Evolutionary conservation across 2,797 vertebrate species (phyloP), one percentile per base, ranked within the genome.

Genomic region (Pseudochirops corinnae): DNA sequence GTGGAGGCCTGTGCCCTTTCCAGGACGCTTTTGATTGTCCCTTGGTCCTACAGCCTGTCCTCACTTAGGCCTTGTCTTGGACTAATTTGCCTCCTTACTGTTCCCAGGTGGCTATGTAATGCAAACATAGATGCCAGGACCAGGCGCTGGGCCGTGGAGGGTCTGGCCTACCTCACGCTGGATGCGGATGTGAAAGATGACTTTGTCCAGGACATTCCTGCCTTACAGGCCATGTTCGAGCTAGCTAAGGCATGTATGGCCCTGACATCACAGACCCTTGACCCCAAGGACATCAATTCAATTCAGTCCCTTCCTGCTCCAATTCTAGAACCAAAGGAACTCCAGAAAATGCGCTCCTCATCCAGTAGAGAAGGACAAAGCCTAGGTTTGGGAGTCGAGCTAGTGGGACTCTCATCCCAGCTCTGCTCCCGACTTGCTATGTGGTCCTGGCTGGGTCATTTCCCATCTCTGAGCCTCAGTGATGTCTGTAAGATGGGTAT

Each of bases 121-220:
- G 98, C 98, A 0, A 97, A 98, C 97, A 99, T 99, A 94, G 99
- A 99, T 91, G 98, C 99, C 5, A 99, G 99, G 96, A 99, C 99
- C 55, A 99, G 99, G 96, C 99, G 99, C 95, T 99, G 99, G 99
- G 99, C 99, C 0, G 99, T 99, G 56, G 99, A 99, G 96, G 99
- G 99, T 90, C 98, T 99, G 96, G 99, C 99, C 0, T 99, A 99
- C 97, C 99, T 99, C 97, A 99, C 99, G 0, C 99, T 99, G 5
- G 99, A 99, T 53, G 99, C 99, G 1, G 99, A 99, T 1, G 99
- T 99, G 94, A 99, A 99, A 98, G 99, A 99, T 55, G 99, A 99
- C 98, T 99, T 99, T 97, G 99, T 99, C 94, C 99, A 99, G 97
- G 99, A 99, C 56, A 99, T 99, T 92, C 98, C 98, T 91, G 99